Base-by-base conservation (phyloP, 2,888 invertebrate genomes). In the Ethmia dodecea region DNA sequence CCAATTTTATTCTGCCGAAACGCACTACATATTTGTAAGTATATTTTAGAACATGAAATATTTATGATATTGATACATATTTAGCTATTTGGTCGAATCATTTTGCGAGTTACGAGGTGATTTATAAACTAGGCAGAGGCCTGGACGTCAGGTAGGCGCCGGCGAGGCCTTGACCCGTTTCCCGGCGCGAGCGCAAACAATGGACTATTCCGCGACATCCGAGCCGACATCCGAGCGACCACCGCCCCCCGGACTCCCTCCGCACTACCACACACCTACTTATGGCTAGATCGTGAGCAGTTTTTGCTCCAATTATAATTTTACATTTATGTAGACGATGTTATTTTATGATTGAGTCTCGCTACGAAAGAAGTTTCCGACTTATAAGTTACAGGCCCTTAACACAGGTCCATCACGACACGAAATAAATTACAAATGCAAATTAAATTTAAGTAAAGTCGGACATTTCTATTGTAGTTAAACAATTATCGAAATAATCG, bases 131-230 rank as follows among this genome's bases (percentile, higher is more conserved):
- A 27, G 56, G 56, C 29, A 29, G 28, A n/a, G 29, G 29, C 29
- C 30, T 13, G 64, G 61, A 63, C 65, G 68, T 49, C 68, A 72
- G 70, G 71, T 70, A 70, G 77, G 77, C 80, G 79, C 77, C 77
- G 54, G 46, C 43, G 56, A 60, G 68, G 55, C 81, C 83, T 80
- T 81, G 81, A 74, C 64, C 61, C 50, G 56, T 12, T 10, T 12
- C 20, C 57, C 40, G 54, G 50, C 40, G 42, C 44, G 44, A 45
- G 47, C 51, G 53, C 54, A 49, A 59, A 77, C 77, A 77, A 79
- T 78, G 69, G 69, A 60, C 74, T 63, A 72, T 74, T 79, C 66
- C 61, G 66, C 65, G 78, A 70, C 76, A 80, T 56, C 70, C 60
- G 75, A 78, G 59, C 64, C 63, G 65, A 54, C 60, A 70, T 47